Evolutionary conservation across 1,140 invertebrate genomes (phyloP).

Genomic region (Anastatus disparis): DNA sequence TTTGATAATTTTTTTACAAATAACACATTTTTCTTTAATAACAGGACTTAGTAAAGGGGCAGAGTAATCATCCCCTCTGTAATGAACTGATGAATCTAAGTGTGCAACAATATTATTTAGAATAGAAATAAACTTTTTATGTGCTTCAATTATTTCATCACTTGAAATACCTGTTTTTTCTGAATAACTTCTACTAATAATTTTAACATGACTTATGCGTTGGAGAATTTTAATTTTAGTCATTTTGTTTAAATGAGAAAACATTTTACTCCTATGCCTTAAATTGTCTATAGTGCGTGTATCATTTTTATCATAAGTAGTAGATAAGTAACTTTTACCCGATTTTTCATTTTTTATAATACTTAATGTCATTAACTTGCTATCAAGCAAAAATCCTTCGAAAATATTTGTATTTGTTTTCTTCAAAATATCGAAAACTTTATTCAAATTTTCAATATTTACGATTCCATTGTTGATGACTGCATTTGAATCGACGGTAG

Average conservation of each 20-base stretch:
- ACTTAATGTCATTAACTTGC: slow-evolving; percentile 1
- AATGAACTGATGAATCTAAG: slow-evolving; percentile 35
- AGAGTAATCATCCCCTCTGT: slow-evolving; percentile 10
- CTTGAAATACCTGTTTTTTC: slow-evolving; percentile 37
- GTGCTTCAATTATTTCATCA: slow-evolving; percentile 36
- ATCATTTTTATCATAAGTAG: background rate
- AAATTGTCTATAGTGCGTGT: background rate
- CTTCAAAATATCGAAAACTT: background rate
- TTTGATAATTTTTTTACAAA: slow-evolving; percentile 50
- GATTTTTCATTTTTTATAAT: slow-evolving; percentile 7
- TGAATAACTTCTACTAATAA: slow-evolving; percentile 39
- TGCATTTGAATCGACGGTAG: background rate
- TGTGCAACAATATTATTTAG: slow-evolving; percentile 33
- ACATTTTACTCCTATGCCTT: slow-evolving; percentile 48
- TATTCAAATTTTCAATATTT: background rate
- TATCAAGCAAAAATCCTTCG: background rate
- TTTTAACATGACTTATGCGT: slow-evolving; percentile 47
- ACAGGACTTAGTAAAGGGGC: background rate
- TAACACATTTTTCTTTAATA: slow-evolving; percentile 46
- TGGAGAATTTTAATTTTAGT: slow-evolving; percentile 39
- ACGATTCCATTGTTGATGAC: background rate
- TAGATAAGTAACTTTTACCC: background rate
- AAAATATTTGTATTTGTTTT: background rate
- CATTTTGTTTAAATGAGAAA: slow-evolving; percentile 45
- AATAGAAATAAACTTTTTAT: slow-evolving; percentile 43